Base-by-base conservation (phyloP, 2,113 vertebrate species). In the Artemisiospiza belli region DNA sequence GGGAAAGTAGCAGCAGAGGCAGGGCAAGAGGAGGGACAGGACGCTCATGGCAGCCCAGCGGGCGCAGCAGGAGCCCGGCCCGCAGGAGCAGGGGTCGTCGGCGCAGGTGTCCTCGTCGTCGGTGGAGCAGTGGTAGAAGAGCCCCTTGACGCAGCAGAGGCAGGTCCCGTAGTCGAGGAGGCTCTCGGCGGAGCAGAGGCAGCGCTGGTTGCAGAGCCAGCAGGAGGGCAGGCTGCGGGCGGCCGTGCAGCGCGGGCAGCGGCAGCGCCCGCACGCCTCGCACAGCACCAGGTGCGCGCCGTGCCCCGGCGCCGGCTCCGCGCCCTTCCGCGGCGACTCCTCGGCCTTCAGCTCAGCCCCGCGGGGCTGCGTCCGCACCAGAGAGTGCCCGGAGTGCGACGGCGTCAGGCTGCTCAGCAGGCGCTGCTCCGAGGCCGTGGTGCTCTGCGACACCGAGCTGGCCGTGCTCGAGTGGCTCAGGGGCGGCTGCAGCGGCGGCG, bases 111-210 rank as follows among this genome's bases (percentile, higher is more conserved):
- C 99, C 98, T 99, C 99, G 5, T 99, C 99, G 9, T 99, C 99
- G 17, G 98, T 98, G n/a, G 99, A 99, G 96, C 99, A 99, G 98
- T 99, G 99, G 97, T 99, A 99, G 97, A 99, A 99, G 83, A 99
- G 96, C 69, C 98, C 99, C 97, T 99, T 99, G 55, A 99, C 98
- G 17, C 99, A 99, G 96, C 99, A 99, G 83, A 99, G 97, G 90
- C 99, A 99, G 14, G 99, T 99, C 95, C 98, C 98, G 4, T 99
- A 99, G 97, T 99, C 99, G 77, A 99, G 98, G 10, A 98, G 98
- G 49, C 97, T 99, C 97, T 99, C 98, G 0, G 98, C 98, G 2
- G 99, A 99, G 97, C 99, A 99, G 92, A 99, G 98, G 95, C 99
- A 99, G 91, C 99, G 98, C 96, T 99, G 98, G 80, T 99, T 98